A percentile compares a stretch with the other conserved stretches of the same genome.
Evolutionary conservation across 2,888 invertebrate genomes (phyloP).

Genomic region (Leucoma salicis): DNA sequence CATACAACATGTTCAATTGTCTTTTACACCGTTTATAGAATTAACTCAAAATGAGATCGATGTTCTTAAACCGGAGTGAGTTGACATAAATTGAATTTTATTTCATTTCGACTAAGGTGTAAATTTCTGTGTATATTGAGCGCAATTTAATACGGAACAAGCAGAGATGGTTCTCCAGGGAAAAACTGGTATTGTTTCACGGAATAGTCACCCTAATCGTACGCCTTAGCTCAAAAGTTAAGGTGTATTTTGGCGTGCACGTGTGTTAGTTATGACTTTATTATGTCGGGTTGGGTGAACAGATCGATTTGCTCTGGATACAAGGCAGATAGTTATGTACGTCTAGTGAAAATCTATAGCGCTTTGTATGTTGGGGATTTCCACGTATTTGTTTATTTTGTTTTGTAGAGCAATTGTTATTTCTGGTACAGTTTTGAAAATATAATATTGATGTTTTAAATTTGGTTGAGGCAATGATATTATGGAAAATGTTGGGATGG

Average conservation of each 20-base stretch:
- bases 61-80: conserved; percentile 60
- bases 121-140: conserved; percentile 25
- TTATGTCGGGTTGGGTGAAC: conserved; percentile 31
- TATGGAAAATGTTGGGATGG: too few relatives aligned
- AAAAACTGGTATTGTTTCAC: conserved; percentile 50
- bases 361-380: conserved; percentile 21
- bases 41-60: conserved; percentile 66
- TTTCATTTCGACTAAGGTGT: conserved; percentile 5
- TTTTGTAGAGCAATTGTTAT: background rate
- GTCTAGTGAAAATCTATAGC: conserved; percentile 34
- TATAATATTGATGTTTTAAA: background rate
- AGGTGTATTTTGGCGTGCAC: conserved; percentile 38
- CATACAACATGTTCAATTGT: conserved; percentile 17
- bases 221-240: conserved; percentile 2
- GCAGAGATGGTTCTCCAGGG: conserved; percentile 80
- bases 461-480: too few relatives aligned
- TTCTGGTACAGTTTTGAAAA: background rate
- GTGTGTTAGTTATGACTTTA: conserved; percentile 41
- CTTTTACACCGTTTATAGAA: conserved; percentile 43
- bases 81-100: conserved; percentile 34
- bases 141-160: conserved; percentile 74
- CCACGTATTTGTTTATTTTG: conserved; percentile 4
- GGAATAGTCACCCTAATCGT: conserved; percentile 40
- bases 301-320: conserved; percentile 76
- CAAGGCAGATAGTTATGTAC: conserved; percentile 40